Percentiles rank a stretch among this genome's conserved stretches.
phyloP scores from a whole-genome alignment of 53 echinoderm and acorn worm genomes.

The Glandiceps talaboti region DNA sequence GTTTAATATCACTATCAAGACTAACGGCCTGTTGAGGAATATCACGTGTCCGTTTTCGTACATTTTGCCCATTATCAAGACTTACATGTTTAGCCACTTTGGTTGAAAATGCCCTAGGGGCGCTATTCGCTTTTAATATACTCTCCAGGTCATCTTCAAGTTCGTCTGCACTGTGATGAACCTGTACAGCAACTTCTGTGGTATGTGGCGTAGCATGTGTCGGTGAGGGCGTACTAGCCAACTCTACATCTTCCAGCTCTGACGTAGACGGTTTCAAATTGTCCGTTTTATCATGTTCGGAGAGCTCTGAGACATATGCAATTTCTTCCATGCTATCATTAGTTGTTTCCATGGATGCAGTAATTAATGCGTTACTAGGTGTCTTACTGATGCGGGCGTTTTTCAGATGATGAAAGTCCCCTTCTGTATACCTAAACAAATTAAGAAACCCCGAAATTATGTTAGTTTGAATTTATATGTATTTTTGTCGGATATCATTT shows the following conservation, averaged over 20 bases:
- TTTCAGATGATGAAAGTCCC: slow-evolving; percentile 47
- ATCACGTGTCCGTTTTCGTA: neutral
- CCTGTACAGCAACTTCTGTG: neutral
- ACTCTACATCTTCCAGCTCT: neutral
- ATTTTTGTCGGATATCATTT: no score
- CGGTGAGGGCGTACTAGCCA: neutral
- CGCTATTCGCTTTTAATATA: neutral
- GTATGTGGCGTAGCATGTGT: neutral
- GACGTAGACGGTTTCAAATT: neutral
- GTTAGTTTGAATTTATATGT: no score
- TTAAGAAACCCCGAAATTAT: no score
- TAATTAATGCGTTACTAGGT: neutral
- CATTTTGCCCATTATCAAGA: neutral
- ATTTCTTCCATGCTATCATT: neutral
- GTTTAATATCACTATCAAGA: neutral
- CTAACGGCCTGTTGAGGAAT: neutral
- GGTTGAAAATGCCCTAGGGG: neutral
- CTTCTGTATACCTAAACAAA: slow-evolving; percentile 51
- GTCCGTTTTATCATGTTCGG: neutral
- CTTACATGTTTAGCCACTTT: neutral
- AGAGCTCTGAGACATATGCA: neutral
- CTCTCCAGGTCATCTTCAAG: neutral
- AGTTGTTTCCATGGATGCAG: neutral
- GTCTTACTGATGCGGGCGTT: slow-evolving; percentile 21
- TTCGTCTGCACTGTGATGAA: neutral